phyloP scores from a whole-genome alignment of 2,113 vertebrate species.

The Pipa parva region DNA sequence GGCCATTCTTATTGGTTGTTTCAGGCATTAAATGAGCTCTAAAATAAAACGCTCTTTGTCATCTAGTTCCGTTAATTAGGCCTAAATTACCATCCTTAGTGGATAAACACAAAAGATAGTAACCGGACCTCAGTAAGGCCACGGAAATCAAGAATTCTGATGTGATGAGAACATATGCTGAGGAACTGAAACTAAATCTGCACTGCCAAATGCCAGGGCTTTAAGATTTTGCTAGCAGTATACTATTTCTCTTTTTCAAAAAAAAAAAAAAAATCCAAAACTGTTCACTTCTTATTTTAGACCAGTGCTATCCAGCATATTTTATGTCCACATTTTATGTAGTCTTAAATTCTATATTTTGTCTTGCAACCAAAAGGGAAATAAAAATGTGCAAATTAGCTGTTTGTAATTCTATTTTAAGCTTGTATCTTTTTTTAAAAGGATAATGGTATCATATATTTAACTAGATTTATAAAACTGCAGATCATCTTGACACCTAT shows the following conservation, averaged over 20 bases:
- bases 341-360: constrained; percentile 15
- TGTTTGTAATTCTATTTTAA: too few species aligned
- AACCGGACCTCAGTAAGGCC: constrained; percentile 57
- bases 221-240: constrained; percentile 13
- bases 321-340: constrained; percentile 17
- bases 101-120: constrained; percentile 63
- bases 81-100: constrained; percentile 70
- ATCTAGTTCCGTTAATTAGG: constrained; percentile 76
- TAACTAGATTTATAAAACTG: too few species aligned
- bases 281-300: constrained; percentile 15
- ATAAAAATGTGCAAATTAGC: constrained; percentile 17
- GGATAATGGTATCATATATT: too few species aligned
- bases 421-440: too few species aligned
- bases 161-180: constrained; percentile 57
- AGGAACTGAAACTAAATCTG: constrained; percentile 55
- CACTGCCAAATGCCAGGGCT: constrained; percentile 29
- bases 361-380: constrained; percentile 15
- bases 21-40: constrained; percentile 56
- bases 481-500: too few species aligned
- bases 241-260: constrained; percentile 24
- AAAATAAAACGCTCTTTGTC: constrained; percentile 65
- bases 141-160: constrained; percentile 63
- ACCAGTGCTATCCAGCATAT: constrained; percentile 8
- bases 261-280: neutral
- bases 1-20: constrained; percentile 58